Evolutionary conservation across 1,140 invertebrate species (phyloP).

Genomic region (Hycleus phaleratus): DNA sequence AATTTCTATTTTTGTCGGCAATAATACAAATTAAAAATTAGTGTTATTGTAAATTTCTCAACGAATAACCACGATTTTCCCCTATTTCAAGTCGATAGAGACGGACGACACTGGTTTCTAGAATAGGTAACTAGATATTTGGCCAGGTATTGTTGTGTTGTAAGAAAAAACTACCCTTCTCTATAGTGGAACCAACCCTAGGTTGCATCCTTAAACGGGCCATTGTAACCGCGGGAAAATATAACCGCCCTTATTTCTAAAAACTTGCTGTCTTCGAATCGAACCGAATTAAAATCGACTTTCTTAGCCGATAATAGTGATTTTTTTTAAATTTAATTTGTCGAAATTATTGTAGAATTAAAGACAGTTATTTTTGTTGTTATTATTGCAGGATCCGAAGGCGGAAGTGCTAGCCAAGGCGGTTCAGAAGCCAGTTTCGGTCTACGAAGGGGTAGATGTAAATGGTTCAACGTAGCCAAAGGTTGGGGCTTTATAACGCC

Average conservation of each 20-base stretch:
- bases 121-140: slow-evolving; percentile 20
- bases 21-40: no score
- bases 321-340: background rate
- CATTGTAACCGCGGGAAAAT: slow-evolving; percentile 28
- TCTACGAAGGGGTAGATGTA: slow-evolving; percentile 68
- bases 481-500: slow-evolving; percentile 89
- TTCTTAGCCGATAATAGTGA: no score
- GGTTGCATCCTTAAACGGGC: slow-evolving; percentile 28
- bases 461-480: slow-evolving; percentile 91
- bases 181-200: slow-evolving; percentile 18
- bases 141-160: slow-evolving; percentile 11
- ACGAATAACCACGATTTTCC: no score
- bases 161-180: slow-evolving; percentile 18
- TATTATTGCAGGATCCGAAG: slow-evolving; percentile 32
- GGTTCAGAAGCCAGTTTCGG: slow-evolving; percentile 34
- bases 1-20: no score
- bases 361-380: background rate
- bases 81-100: no score
- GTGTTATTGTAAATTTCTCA: no score
- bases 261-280: background rate
- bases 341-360: background rate
- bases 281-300: no score
- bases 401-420: slow-evolving; percentile 34
- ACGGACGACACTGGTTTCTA: slow-evolving; percentile 17
- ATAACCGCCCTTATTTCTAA: slow-evolving; percentile 16